Conservation (phyloP, 2,797 vertebrate genomes). For the Furcifer pardalis region DNA sequence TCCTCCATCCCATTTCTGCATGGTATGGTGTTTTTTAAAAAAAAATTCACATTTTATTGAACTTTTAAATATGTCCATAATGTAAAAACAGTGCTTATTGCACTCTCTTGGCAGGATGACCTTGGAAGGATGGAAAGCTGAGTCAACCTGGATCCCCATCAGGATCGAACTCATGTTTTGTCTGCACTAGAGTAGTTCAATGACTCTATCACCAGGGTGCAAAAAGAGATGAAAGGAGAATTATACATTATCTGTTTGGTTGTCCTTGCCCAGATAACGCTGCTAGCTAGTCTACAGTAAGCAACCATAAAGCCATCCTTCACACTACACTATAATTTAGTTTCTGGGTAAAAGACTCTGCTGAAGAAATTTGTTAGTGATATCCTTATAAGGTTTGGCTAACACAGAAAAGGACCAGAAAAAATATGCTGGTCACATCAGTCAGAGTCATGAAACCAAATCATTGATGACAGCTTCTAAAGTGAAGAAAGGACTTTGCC, state of each 20-base stretch:
- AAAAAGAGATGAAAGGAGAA: too few species aligned
- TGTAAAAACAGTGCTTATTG: too few species aligned
- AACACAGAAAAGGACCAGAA: neutral
- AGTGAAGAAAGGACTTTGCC: conserved; percentile 10
- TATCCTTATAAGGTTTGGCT: neutral
- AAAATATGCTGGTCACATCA: conserved; percentile 17
- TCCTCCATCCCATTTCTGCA: neutral
- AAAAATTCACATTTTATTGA: neutral
- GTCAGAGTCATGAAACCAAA: conserved; percentile 7
- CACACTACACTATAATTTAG: neutral
- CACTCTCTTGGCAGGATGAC: too few species aligned
- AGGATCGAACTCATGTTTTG: too few species aligned
- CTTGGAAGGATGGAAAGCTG: too few species aligned
- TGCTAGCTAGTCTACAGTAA: neutral
- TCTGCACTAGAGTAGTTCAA: too few species aligned
- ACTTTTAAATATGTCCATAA: too few species aligned
- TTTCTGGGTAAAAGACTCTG: neutral
- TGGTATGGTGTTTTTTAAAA: neutral
- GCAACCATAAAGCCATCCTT: neutral
- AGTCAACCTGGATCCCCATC: too few species aligned
- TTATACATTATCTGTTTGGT: neutral
- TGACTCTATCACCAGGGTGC: too few species aligned
- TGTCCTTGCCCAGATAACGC: neutral
- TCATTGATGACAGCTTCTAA: conserved; percentile 13
- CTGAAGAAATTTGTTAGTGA: neutral